Evolutionary conservation across 2,797 vertebrate species (phyloP).

Genomic region (Sebastes reedi): DNA sequence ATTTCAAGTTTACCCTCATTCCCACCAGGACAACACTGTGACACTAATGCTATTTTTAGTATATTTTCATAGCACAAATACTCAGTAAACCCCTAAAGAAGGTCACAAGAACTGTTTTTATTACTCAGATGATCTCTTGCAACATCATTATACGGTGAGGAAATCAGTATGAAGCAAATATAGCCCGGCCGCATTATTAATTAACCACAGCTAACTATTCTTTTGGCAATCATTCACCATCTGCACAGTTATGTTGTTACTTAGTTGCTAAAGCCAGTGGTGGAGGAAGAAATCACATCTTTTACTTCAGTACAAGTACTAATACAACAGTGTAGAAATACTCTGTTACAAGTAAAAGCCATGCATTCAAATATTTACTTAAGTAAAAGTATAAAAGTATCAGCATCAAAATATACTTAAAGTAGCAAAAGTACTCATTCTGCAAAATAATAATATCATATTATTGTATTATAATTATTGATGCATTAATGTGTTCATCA

Average conservation of each 20-base stretch:
- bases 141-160: neutral
- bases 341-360: too few species aligned
- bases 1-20: constrained; percentile 17
- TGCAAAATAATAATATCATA: too few species aligned
- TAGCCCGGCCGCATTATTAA: constrained; percentile 8
- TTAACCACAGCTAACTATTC: constrained; percentile 9
- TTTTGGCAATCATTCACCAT: constrained; percentile 11
- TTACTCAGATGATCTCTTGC: neutral
- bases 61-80: neutral
- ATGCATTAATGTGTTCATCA: too few species aligned
- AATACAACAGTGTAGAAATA: too few species aligned
- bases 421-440: too few species aligned
- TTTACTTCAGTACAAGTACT: too few species aligned
- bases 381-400: too few species aligned
- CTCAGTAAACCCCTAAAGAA: neutral
- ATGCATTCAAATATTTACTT: too few species aligned
- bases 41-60: neutral
- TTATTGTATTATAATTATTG: too few species aligned
- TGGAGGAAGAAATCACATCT: too few species aligned
- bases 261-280: neutral
- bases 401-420: too few species aligned
- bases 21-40: neutral
- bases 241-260: neutral
- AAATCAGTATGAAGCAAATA: neutral
- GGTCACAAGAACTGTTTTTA: neutral